Conservation (phyloP, 2,888 invertebrate genomes). For the Dysmachus trigonus region DNA sequence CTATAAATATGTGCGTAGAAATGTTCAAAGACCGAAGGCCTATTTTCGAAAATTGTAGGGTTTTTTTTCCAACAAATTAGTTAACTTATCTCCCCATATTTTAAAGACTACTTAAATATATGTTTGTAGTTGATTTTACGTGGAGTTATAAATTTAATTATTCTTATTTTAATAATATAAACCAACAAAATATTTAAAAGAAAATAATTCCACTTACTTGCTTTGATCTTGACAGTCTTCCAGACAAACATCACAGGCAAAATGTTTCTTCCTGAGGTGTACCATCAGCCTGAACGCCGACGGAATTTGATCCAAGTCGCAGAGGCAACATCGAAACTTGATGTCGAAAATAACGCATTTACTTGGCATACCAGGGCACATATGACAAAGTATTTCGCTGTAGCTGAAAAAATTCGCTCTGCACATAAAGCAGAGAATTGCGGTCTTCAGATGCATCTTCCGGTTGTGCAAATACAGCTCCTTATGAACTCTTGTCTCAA, state of each 20-base stretch:
- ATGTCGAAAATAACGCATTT: constrained; percentile 66
- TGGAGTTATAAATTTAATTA: too few relatives aligned
- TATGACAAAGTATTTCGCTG: constrained; percentile 86
- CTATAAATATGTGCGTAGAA: too few relatives aligned
- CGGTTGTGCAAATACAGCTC: constrained; percentile 87
- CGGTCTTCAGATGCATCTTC: constrained; percentile 85
- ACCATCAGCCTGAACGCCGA: constrained; percentile 90
- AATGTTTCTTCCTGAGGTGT: constrained; percentile 83
- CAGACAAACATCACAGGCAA: constrained; percentile 86
- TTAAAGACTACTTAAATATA: too few relatives aligned
- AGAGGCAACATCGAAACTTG: constrained; percentile 83
- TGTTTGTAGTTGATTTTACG: too few relatives aligned
- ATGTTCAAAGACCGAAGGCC: too few relatives aligned
- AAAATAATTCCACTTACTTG: constrained; percentile 49
- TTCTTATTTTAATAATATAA: not conserved
- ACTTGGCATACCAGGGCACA: constrained; percentile 79
- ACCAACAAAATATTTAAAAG: not conserved
- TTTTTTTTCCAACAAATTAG: too few relatives aligned
- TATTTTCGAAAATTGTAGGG: too few relatives aligned
- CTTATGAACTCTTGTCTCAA: constrained; percentile 79
- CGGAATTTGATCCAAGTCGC: constrained; percentile 79
- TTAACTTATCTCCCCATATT: too few relatives aligned
- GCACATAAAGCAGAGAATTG: constrained; percentile 86
- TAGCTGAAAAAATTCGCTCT: constrained; percentile 87
- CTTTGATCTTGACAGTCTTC: constrained; percentile 80